Conservation (phyloP, 2,888 invertebrate species). For the Ctena decussata region DNA sequence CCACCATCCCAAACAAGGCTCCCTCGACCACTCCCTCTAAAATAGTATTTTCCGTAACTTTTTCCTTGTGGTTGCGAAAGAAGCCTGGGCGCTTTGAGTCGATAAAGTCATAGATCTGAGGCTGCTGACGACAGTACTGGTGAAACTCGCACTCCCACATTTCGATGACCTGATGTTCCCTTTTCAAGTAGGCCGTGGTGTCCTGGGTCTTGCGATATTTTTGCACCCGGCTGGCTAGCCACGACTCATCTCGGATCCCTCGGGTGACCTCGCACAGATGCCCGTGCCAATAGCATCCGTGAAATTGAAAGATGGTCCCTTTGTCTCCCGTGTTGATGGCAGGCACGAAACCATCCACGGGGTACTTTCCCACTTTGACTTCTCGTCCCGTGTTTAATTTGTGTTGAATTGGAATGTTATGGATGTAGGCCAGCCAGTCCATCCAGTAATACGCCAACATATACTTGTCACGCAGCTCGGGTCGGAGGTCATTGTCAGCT, state of each 20-base stretch:
- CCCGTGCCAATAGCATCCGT: conserved; percentile 58
- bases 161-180: conserved; percentile 32
- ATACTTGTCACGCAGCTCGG: conserved; percentile 32
- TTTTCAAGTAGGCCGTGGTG: conserved; percentile 25
- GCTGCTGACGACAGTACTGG: conserved; percentile 25
- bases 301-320: conserved; percentile 42
- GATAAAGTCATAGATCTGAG: conserved; percentile 40
- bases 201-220: conserved; percentile 28
- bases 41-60: too few species aligned
- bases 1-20: not conserved
- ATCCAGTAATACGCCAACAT: conserved; percentile 43
- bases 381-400: too few species aligned
- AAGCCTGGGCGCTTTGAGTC: conserved; percentile 19
- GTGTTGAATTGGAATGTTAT: too few species aligned
- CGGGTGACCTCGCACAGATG: conserved; percentile 42
- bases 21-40: too few species aligned
- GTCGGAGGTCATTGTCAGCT: conserved; percentile 36
- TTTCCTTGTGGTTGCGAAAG: too few species aligned
- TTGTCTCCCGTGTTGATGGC: conserved; percentile 9
- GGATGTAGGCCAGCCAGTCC: conserved; percentile 25
- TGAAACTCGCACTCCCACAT: conserved; percentile 58
- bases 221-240: conserved; percentile 14
- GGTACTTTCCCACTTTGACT: conserved; percentile 31
- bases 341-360: too few species aligned
- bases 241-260: conserved; percentile 37